Evolutionary conservation across 2,113 vertebrate species (phyloP).

Genomic region (Aptenodytes patagonicus): DNA sequence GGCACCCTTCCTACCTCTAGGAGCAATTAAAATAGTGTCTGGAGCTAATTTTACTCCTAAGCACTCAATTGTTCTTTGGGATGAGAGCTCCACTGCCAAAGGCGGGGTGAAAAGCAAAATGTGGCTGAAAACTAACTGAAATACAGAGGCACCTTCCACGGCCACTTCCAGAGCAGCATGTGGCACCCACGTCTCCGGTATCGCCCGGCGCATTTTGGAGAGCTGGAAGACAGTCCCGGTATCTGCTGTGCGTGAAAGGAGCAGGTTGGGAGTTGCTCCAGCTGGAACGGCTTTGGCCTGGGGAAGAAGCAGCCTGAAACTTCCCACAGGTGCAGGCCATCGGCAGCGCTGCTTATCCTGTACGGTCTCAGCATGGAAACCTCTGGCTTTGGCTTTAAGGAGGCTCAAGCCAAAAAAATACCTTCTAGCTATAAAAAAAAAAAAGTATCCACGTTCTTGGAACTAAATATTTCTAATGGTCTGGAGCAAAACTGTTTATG

Average conservation of each 20-base stretch:
- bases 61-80: neutral
- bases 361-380: neutral
- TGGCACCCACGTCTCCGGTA: accelerated
- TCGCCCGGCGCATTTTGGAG: accelerated
- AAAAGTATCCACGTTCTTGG: neutral
- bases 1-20: neutral
- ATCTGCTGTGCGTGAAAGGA: neutral
- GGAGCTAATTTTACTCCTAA: neutral
- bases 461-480: neutral
- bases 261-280: neutral
- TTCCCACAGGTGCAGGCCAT: neutral
- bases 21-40: neutral
- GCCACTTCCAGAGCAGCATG: neutral
- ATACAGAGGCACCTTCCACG: neutral
- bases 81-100: neutral
- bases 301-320: neutral
- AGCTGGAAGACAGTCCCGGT: neutral
- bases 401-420: neutral
- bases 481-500: neutral
- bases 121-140: neutral
- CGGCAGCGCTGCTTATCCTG: accelerated
- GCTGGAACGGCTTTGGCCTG: neutral
- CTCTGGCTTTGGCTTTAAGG: neutral
- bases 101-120: neutral
- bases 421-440: neutral